Base-by-base conservation (phyloP, 2,113 vertebrate species). In the Vanacampus margaritifer region DNA sequence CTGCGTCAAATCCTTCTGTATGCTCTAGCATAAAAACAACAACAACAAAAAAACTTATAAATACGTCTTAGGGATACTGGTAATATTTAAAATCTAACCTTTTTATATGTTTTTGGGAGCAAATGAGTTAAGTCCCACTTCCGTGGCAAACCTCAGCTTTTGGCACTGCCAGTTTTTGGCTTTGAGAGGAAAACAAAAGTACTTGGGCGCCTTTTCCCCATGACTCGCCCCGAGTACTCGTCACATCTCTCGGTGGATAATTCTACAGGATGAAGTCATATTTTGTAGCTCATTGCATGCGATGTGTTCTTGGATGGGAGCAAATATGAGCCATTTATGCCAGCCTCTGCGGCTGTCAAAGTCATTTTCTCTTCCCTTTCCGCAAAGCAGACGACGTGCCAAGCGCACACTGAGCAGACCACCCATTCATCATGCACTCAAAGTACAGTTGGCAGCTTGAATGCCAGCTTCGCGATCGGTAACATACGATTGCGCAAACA, bases 351-450 rank as follows among this genome's bases (percentile, higher is more conserved):
- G 61, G 56, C 68, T 41, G 58, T 35, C 58, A 65, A 28, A 63
- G 37, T 41, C 32, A 43, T 36, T 11, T 11, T 60, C 45, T 67
- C 35, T 23, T n/a, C 60, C 67, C 37, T 67, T n/a, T 35, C 39
- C 71, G 24, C 50, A 6, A 50, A 67, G 68, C 66, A 69, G 76
- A 75, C 74, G 76, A n/a, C 78, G 68, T 23, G 57, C 72, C 72
- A 78, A 76, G 67, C 6, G 23, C 66, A 68, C 53, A 62, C 63
- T 72, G 50, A 67, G 76, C 53, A 80, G 77, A 79, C 75, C 74
- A 81, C 79, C 50, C 77, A 84, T 82, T 84, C 41, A 64, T 82
- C 71, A 79, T 24, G 68, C 68, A 17, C 53, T 64, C 23, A 67
- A 57, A 74, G n/a, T 69, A 26, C 50, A 65, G 64, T 24, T 36